Evolutionary conservation across 2,888 invertebrate species (phyloP).

Genomic region (Ichneumoninae sp.): DNA sequence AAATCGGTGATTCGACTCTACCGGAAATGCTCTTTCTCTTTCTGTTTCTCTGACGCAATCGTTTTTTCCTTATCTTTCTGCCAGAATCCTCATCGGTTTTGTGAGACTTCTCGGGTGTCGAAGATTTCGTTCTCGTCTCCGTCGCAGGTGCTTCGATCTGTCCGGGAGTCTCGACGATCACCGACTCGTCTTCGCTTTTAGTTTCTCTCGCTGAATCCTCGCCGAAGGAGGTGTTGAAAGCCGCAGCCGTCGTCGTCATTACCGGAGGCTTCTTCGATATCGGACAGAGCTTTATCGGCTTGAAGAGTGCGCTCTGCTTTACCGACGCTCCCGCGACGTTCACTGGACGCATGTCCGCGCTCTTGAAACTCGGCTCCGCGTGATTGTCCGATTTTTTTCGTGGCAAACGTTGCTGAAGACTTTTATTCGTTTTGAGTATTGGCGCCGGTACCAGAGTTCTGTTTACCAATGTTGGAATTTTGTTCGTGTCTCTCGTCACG

Average conservation of each 20-base stretch:
- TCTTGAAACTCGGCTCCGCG: slow-evolving; percentile 76
- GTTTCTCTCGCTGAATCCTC: slow-evolving; percentile 48
- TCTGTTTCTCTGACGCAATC: slow-evolving; percentile 4
- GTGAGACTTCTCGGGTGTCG: not conserved
- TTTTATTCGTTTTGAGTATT: slow-evolving; percentile 77
- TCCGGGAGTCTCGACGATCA: not conserved
- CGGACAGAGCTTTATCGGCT: slow-evolving; percentile 77
- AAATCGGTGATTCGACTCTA: not conserved
- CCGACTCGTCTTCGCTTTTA: not conserved
- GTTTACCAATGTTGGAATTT: slow-evolving; percentile 77
- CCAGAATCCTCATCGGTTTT: slow-evolving; percentile 1
- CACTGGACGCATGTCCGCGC: slow-evolving; percentile 80
- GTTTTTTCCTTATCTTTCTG: slow-evolving; percentile 21
- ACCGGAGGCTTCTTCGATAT: slow-evolving; percentile 71
- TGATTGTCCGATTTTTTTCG: slow-evolving; percentile 65
- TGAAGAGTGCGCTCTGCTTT: slow-evolving; percentile 69
- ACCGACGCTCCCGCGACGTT: slow-evolving; percentile 39
- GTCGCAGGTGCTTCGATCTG: slow-evolving; percentile 37
- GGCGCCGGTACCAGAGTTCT: slow-evolving; percentile 75
- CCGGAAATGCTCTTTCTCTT: slow-evolving; percentile 6
- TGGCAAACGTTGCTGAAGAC: slow-evolving; percentile 75
- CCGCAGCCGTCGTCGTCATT: slow-evolving; percentile 69
- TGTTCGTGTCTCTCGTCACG: slow-evolving; percentile 75
- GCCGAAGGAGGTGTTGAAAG: slow-evolving; percentile 66
- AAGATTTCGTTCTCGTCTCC: not conserved